These are phyloP conservation scores for Acleris cristana DNA, from an alignment of 2,888 invertebrate genomes.

Conservation along the genomic window DNA sequence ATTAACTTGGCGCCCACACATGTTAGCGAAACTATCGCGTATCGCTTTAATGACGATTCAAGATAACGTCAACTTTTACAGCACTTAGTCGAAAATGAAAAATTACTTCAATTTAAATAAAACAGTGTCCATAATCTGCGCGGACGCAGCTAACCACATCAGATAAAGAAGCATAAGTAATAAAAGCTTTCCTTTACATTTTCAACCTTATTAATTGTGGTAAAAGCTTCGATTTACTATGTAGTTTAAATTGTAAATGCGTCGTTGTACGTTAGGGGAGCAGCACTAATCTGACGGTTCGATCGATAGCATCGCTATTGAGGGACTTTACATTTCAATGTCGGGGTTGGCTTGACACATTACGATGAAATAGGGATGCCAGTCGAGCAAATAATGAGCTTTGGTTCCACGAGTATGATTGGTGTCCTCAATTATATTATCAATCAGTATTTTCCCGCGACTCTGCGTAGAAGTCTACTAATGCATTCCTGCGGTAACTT, in stretches of 20 bases:
- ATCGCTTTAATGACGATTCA: not conserved
- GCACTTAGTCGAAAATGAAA: not conserved
- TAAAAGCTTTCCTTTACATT: not conserved
- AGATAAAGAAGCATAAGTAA: not conserved
- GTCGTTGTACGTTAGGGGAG: too few relatives aligned
- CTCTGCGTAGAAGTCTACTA: too few relatives aligned
- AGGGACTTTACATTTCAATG: slow-evolving; percentile 1
- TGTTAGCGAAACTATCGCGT: not conserved
- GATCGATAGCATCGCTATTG: slow-evolving; percentile 14
- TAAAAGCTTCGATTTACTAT: too few relatives aligned
- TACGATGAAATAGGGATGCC: not conserved
- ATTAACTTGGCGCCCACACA: too few relatives aligned
- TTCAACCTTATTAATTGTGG: too few relatives aligned
- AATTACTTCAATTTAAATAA: slow-evolving; percentile 4
- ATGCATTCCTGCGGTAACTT: too few relatives aligned
- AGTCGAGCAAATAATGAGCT: not conserved
- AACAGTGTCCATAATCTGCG: slow-evolving; percentile 3
- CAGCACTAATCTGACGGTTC: not conserved
- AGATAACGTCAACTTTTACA: not conserved
- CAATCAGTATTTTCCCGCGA: too few relatives aligned
- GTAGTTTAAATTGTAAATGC: too few relatives aligned
- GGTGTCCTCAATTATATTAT: too few relatives aligned
- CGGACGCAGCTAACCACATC: not conserved
- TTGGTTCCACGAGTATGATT: not conserved
- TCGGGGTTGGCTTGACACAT: slow-evolving; percentile 7